These are phyloP conservation scores for Temnothorax rugatulus DNA, from an alignment of 2,888 invertebrate genomes.

Conservation along the genomic window DNA sequence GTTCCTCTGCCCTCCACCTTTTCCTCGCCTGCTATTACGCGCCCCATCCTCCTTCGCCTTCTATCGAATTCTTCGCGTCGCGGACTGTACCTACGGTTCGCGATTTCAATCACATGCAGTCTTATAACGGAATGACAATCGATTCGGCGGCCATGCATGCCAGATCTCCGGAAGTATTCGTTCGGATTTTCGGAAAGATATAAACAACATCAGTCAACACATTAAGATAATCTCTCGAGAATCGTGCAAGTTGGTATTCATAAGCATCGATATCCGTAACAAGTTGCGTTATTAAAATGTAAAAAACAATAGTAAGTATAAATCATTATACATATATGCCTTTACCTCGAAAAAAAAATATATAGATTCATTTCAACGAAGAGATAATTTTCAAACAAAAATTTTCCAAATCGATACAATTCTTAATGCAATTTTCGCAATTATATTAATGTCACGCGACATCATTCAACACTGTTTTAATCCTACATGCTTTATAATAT, in stretches of 20 bases:
- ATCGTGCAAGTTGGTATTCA: not conserved
- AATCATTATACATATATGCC: not conserved
- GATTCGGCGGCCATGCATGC: not conserved
- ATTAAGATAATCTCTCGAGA: not conserved
- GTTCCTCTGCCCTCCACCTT: no score
- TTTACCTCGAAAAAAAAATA: not conserved
- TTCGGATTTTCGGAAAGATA: not conserved
- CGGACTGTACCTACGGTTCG: not conserved
- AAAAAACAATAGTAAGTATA: not conserved
- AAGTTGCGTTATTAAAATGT: conserved; percentile 20
- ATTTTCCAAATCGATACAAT: not conserved
- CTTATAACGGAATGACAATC: not conserved
- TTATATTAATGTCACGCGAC: not conserved
- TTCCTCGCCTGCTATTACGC: not conserved
- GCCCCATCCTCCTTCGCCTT: conserved; percentile 26
- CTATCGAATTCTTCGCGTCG: conserved; percentile 26
- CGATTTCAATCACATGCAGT: not conserved
- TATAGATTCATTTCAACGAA: not conserved
- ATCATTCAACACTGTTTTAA: not conserved
- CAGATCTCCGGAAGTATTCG: not conserved
- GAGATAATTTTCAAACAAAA: not conserved
- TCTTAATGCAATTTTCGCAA: not conserved
- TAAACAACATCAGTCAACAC: not conserved
- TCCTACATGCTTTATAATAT: not conserved
- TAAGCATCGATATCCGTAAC: not conserved